Percentiles rank a stretch among this genome's conserved stretches.
Evolutionary conservation across 2,797 vertebrate genomes (phyloP).

Genomic region (Sebastes miniatus): DNA sequence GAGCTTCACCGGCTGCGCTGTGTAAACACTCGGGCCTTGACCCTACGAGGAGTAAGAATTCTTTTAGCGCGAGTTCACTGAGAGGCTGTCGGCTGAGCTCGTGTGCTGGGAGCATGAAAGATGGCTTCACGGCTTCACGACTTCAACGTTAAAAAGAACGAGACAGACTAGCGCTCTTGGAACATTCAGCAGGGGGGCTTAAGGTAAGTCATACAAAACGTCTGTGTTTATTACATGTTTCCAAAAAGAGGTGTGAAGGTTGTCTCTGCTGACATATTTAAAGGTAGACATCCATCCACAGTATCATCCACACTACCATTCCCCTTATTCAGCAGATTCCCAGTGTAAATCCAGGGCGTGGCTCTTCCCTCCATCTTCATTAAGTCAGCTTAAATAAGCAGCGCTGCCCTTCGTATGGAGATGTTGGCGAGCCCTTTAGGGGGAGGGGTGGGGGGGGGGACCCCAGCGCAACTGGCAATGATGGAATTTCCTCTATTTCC

Average conservation of each 20-base stretch:
- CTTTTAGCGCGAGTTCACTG: constrained; percentile 71
- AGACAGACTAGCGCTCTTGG: constrained; percentile 30
- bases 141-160: constrained; percentile 24
- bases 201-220: constrained; percentile 35
- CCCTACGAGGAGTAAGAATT: constrained; percentile 75
- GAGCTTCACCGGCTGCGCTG: constrained; percentile 78
- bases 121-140: constrained; percentile 48
- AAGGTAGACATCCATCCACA: constrained; percentile 38
- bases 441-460: neutral
- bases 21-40: constrained; percentile 83
- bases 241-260: constrained; percentile 44
- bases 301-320: constrained; percentile 14
- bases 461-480: constrained; percentile 54
- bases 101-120: constrained; percentile 29
- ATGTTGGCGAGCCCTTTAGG: neutral
- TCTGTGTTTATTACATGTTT: constrained; percentile 36
- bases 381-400: constrained; percentile 65
- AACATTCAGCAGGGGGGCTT: constrained; percentile 35
- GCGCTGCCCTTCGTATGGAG: constrained; percentile 17
- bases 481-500: constrained; percentile 78
- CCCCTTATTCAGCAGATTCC: constrained; percentile 65
- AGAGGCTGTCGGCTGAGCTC: constrained; percentile 61
- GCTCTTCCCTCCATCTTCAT: constrained; percentile 53
- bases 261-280: constrained; percentile 45
- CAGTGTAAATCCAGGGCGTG: constrained; percentile 22